These are phyloP conservation scores for Sialia sialis DNA, from an alignment of 2,113 vertebrate genomes.

Conservation along the genomic window DNA sequence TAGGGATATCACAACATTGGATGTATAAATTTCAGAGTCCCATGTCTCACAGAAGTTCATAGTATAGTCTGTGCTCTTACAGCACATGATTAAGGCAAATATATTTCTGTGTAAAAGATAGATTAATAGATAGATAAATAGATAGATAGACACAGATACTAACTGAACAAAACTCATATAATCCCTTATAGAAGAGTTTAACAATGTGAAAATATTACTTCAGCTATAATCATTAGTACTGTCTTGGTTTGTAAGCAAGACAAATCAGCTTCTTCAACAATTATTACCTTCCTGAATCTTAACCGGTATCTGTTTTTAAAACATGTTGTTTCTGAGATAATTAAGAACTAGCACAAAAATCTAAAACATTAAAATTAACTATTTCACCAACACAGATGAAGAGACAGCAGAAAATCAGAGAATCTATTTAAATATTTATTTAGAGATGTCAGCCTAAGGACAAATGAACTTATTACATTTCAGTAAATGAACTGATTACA, in stretches of 20 bases:
- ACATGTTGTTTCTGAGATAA: neutral
- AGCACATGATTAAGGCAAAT: neutral
- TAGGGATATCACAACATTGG: neutral
- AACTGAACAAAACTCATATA: neutral
- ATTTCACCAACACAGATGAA: neutral
- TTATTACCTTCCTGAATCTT: neutral
- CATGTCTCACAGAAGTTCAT: neutral
- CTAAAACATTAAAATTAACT: neutral
- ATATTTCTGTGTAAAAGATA: neutral
- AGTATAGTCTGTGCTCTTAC: neutral
- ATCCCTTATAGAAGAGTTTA: neutral
- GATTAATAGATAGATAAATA: neutral
- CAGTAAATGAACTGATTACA: neutral
- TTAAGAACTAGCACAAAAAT: neutral
- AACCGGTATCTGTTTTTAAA: neutral
- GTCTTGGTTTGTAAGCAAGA: neutral
- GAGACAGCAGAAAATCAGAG: neutral
- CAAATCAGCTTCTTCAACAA: neutral
- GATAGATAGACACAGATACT: neutral
- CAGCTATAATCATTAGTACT: neutral
- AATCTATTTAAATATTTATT: neutral
- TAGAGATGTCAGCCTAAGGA: neutral
- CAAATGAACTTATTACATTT: neutral
- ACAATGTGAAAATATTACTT: neutral
- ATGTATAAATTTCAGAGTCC: neutral